A percentile compares a stretch with the other conserved stretches of the same genome.
Evolutionary conservation across 2,797 vertebrate genomes (phyloP).

Genomic region (Alauda arvensis): DNA sequence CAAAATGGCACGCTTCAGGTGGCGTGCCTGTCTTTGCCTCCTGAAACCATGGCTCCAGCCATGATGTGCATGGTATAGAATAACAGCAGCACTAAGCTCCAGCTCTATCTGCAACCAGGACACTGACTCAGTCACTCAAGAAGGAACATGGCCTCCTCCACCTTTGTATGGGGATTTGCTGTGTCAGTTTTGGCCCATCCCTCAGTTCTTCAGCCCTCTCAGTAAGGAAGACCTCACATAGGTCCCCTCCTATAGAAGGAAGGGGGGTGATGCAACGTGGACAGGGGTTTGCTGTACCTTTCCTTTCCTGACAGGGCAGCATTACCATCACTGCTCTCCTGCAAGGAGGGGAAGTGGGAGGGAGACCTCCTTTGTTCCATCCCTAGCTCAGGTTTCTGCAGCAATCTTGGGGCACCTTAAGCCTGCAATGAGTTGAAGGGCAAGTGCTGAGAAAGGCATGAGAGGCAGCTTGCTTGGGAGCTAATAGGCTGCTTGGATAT

Average conservation of each 20-base stretch:
- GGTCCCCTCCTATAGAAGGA: neutral
- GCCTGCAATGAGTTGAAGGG: neutral
- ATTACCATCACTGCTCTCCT: neutral
- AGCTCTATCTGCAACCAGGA: neutral
- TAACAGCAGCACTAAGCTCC: neutral
- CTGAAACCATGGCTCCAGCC: neutral
- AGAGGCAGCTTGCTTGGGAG: neutral
- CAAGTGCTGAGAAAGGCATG: neutral
- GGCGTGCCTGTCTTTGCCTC: neutral
- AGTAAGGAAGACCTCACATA: rapidly evolving
- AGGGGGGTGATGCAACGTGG: rapidly evolving
- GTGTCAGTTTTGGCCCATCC: neutral
- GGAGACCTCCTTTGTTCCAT: neutral
- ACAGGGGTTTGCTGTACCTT: neutral
- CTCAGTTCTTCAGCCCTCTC: neutral
- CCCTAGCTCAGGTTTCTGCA: neutral
- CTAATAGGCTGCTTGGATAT: neutral
- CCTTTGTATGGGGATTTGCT: rapidly evolving
- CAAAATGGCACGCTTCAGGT: rapidly evolving
- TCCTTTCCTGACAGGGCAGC: neutral
- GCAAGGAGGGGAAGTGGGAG: neutral
- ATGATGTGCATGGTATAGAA: neutral
- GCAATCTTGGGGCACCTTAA: neutral
- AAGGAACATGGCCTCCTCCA: neutral
- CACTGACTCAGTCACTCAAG: neutral